A percentile compares a stretch with the other conserved stretches of the same genome.
These are phyloP conservation scores for Drosophila atroscutellata DNA, from an alignment of 2,888 invertebrate genomes.

Conservation along the genomic window DNA sequence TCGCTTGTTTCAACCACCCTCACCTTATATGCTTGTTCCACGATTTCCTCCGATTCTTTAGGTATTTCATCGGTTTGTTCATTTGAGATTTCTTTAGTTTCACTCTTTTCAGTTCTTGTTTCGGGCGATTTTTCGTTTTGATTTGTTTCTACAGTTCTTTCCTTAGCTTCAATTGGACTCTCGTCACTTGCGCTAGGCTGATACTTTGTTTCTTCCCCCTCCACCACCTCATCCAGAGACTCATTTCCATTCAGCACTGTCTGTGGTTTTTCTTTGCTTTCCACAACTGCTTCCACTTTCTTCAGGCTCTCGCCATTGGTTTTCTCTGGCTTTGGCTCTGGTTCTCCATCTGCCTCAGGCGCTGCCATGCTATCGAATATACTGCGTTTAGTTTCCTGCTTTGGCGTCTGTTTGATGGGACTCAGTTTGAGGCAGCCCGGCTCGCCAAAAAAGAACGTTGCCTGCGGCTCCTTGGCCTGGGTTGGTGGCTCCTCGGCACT, in stretches of 20 bases:
- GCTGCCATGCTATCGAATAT: slow-evolving; percentile 61
- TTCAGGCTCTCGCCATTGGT: slow-evolving; percentile 65
- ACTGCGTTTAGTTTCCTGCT: slow-evolving; percentile 65
- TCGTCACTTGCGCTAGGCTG: slow-evolving; percentile 5
- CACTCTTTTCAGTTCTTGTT: slow-evolving; percentile 4
- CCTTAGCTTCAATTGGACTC: slow-evolving; percentile 4
- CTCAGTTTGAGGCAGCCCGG: slow-evolving; percentile 85
- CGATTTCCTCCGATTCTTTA: slow-evolving; percentile 3
- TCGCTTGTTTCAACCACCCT: slow-evolving; percentile 35
- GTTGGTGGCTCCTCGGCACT: slow-evolving; percentile 86
- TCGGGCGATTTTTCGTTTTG: not conserved
- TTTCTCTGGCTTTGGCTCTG: slow-evolving; percentile 48
- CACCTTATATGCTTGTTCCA: slow-evolving; percentile 22
- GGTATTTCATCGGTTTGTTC: slow-evolving; percentile 22
- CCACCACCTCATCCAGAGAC: not conserved
- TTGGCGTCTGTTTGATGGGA: slow-evolving; percentile 76
- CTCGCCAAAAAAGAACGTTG: slow-evolving; percentile 85
- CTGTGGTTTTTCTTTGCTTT: slow-evolving; percentile 7
- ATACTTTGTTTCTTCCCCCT: not conserved
- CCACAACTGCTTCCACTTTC: not conserved
- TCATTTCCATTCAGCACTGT: slow-evolving; percentile 35
- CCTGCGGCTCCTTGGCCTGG: slow-evolving; percentile 66
- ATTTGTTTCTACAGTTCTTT: not conserved
- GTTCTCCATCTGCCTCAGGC: slow-evolving; percentile 4
- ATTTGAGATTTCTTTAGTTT: slow-evolving; percentile 44